Evolutionary conservation across 2,888 invertebrate genomes (phyloP), one percentile per base, ranked within the genome.

Genomic region (Pycnomerus fuliginosus): DNA sequence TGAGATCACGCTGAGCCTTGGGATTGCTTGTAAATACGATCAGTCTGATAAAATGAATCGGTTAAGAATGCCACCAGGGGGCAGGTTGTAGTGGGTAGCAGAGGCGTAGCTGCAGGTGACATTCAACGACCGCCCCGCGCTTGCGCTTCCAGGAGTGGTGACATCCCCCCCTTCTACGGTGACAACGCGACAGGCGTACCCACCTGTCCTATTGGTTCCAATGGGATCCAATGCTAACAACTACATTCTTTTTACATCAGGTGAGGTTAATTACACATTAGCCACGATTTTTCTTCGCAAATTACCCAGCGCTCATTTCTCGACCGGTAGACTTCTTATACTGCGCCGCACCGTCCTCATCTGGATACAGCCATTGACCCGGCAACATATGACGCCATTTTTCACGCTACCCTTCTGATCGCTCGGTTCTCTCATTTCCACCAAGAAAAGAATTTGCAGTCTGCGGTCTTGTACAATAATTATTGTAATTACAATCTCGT

Each of bases 121-220:
- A 68, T 57, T 53, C 50, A 58, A 62, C 60, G 64, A 64, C 65
- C 70, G 69, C 70, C 70, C 64, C 62, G 64, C 68, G 69, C 70
- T 53, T 56, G 70, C 68, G 67, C 63, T 51, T 28, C 41, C 36
- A 29, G 31, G 30, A 39, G 54, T 62, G 68, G 68, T 70, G 70
- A 70, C 70, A 70, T 70, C 66, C 70, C 70, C 64, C 52, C 65
- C 59, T 42, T 40, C 33, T 36, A 25, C 63, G 70, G 70, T 70
- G 71, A 72, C 71, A 71, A 68, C 66, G 62, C 59, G 70, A 72
- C 71, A 68, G 67, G 61, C 67, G 67, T 64, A 67, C 67, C 70
- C 68, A 70, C 71, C 70, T 70, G 70, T 68, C 57, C 68, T 62
- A 68, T 69, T 69, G 68, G 70, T 60, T 60, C 67, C 55, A 57